Evolutionary conservation across 2,888 invertebrate species (phyloP), one percentile per base, ranked within the genome.

Genomic region (Amiota mariae): DNA sequence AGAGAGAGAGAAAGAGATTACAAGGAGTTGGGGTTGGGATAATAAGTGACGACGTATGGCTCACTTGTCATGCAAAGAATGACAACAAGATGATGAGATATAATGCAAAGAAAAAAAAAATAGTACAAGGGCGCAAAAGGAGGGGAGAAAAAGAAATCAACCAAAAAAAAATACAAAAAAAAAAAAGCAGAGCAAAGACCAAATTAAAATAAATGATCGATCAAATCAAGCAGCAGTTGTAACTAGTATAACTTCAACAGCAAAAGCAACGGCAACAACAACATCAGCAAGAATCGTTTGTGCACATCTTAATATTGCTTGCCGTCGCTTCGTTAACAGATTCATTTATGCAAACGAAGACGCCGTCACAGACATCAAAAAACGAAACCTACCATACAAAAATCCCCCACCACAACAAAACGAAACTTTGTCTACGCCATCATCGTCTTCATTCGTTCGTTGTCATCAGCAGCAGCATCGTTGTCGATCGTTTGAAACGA

Each of bases 41-140:
- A 54, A n/a, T 24, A 24, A 12, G 54, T 4, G n/a, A 54, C 54
- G 54, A 67, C 11, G 67, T 20, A 67, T 67, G 18, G 13, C 67
- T 51, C n/a, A n/a, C n/a, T n/a, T n/a, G n/a, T n/a, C n/a, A 67
- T 67, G 49, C 48, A 67, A 67, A 67, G 49, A 67, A 67, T 51
- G 67, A 51, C 51, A 67, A 67, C 24, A 46, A 46, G 56, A 70
- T 70, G 57, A 20, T 4, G 15, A 9, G n/a, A n/a, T n/a, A n/a
- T 3, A 57, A 15, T 18, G 11, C 18, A 49, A 49, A 67, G 18
- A n/a, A 51, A 20, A 51, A 48, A 18, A 64, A 6, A n/a, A n/a
- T n/a, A n/a, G n/a, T n/a, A n/a, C n/a, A n/a, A n/a, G n/a, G n/a
- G n/a, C n/a, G n/a, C 20, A 49, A 36, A 47, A 3, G 47, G 15